A percentile compares a stretch with the other conserved stretches of the same genome.
phyloP scores from a whole-genome alignment of 2,888 invertebrate genomes.

The Pachydiplax longipennis region DNA sequence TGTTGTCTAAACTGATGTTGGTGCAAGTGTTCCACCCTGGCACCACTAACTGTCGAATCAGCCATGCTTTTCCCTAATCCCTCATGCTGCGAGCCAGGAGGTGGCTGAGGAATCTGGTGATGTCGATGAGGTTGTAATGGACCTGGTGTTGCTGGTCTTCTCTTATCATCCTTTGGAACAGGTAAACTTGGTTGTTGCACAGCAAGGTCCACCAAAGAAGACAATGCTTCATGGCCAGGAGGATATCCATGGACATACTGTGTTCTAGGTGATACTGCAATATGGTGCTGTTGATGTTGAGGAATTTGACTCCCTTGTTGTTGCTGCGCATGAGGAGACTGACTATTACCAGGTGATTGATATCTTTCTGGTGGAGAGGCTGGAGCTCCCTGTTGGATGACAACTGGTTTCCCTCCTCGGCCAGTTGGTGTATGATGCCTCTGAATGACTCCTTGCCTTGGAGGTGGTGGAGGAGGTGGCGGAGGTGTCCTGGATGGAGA shows the following conservation, averaged over 20 bases:
- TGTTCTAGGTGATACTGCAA: constrained; percentile 47
- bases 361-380: constrained; percentile 62
- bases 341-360: constrained; percentile 55
- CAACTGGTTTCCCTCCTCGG: constrained; percentile 18
- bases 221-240: constrained; percentile 83
- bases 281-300: constrained; percentile 16
- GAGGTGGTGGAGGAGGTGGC: constrained; percentile 57
- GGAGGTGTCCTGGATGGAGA: constrained; percentile 56
- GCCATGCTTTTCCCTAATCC: constrained; percentile 66
- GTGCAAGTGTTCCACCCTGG: constrained; percentile 14
- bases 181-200: constrained; percentile 88
- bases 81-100: constrained; percentile 59
- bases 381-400: constrained; percentile 53
- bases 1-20: constrained; percentile 36
- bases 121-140: constrained; percentile 14
- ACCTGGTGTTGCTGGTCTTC: constrained; percentile 45
- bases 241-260: constrained; percentile 50
- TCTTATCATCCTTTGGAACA: constrained; percentile 66
- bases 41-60: constrained; percentile 53
- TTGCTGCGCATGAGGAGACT: constrained; percentile 61
- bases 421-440: constrained; percentile 66
- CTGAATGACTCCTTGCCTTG: constrained; percentile 79
- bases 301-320: constrained; percentile 53
- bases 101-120: constrained; percentile 53
- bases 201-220: constrained; percentile 89